phyloP scores from a whole-genome alignment of 2,888 invertebrate genomes.

The Oegoconia quadripuncta region DNA sequence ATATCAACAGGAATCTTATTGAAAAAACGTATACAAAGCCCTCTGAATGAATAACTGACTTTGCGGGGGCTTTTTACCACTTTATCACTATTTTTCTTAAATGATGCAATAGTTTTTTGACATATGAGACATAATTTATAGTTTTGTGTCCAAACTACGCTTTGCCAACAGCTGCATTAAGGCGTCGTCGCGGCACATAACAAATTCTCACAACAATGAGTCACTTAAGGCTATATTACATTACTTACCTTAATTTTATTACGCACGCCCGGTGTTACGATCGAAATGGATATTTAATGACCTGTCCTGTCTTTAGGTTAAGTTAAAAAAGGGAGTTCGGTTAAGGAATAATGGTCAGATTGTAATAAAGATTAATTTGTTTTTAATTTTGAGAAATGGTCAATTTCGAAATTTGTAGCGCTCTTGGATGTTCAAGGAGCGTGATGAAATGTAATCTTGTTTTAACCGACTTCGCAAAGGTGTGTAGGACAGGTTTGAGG shows the following conservation, averaged over 20 bases:
- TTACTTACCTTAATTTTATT: conserved; percentile 43
- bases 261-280: conserved; percentile 30
- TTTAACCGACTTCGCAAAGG: too few species aligned
- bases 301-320: conserved; percentile 22
- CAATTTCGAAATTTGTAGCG: neutral
- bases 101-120: too few species aligned
- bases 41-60: too few species aligned
- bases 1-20: too few species aligned
- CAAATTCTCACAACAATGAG: conserved; percentile 1
- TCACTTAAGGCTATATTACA: conserved; percentile 7
- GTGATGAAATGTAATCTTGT: too few species aligned
- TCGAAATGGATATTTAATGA: conserved; percentile 47
- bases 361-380: conserved; percentile 20
- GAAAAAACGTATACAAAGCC: too few species aligned
- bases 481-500: too few species aligned
- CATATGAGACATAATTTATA: too few species aligned
- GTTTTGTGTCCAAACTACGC: too few species aligned
- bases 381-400: neutral
- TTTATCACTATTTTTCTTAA: too few species aligned
- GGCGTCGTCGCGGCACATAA: neutral
- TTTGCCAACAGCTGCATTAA: conserved; percentile 1
- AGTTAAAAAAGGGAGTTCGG: neutral
- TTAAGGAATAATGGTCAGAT: conserved; percentile 12
- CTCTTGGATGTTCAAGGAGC: too few species aligned
- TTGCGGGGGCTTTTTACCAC: too few species aligned